Evolutionary conservation across 2,113 vertebrate genomes (phyloP).

Genomic region (Istiophorus platypterus): DNA sequence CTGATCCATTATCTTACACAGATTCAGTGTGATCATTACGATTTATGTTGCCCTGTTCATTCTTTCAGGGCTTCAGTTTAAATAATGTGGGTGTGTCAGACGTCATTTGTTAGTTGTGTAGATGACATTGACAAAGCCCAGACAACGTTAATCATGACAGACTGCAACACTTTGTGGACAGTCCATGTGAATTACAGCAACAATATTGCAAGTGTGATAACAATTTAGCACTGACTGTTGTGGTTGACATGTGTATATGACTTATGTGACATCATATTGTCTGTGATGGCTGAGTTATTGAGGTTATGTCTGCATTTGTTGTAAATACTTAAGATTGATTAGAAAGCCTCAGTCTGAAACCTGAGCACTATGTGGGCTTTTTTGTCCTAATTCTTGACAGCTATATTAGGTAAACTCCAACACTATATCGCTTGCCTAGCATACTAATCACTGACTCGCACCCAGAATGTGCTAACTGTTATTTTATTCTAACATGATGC

Average conservation of each 20-base stretch:
- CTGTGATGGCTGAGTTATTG: slow-evolving; percentile 56
- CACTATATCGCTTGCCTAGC: neutral
- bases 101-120: slow-evolving; percentile 33
- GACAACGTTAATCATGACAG: slow-evolving; percentile 20
- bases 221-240: slow-evolving; percentile 15
- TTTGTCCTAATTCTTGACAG: slow-evolving; percentile 14
- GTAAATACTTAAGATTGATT: slow-evolving; percentile 36
- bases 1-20: neutral
- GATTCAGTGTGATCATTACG: neutral
- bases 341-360: slow-evolving; percentile 13
- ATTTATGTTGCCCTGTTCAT: slow-evolving; percentile 3
- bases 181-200: slow-evolving; percentile 48
- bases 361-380: neutral
- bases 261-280: slow-evolving; percentile 49
- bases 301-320: slow-evolving; percentile 43
- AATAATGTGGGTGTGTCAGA: slow-evolving; percentile 10
- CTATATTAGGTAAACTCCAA: neutral
- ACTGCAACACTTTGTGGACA: slow-evolving; percentile 13
- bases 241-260: slow-evolving; percentile 36
- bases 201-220: slow-evolving; percentile 47
- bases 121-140: slow-evolving; percentile 21
- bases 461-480: neutral
- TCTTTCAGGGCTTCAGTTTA: slow-evolving; percentile 15
- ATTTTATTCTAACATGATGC: slow-evolving; percentile 1
- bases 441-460: slow-evolving; percentile 2